Percentiles rank a stretch among this genome's conserved stretches.
These are phyloP conservation scores for Zygaena filipendulae DNA, from an alignment of 2,888 invertebrate genomes.

Conservation along the genomic window DNA sequence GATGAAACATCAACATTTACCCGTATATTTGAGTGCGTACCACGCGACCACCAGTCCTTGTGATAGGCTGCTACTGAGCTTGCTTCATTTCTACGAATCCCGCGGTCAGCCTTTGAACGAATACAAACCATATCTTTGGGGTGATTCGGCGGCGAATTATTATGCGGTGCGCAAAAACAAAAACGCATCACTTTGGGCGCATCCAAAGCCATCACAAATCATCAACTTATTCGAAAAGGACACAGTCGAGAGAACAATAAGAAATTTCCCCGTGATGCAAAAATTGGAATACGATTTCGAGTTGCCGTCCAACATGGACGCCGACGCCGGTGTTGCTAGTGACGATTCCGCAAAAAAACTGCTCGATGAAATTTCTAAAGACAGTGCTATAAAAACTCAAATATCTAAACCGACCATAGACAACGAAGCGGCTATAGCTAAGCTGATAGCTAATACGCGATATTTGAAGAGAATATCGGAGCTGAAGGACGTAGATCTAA, in stretches of 20 bases:
- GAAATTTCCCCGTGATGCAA: conserved; percentile 75
- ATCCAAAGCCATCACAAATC: conserved; percentile 78
- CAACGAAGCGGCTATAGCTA: conserved; percentile 25
- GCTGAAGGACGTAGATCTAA: conserved; percentile 25
- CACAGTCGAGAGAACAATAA: conserved; percentile 73
- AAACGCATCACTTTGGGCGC: conserved; percentile 71
- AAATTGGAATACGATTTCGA: conserved; percentile 59
- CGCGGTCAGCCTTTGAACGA: conserved; percentile 72
- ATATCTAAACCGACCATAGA: conserved; percentile 22
- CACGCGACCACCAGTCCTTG: conserved; percentile 75
- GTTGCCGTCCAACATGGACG: conserved; percentile 24
- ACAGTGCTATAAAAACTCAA: conserved; percentile 24
- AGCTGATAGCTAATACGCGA: conserved; percentile 26
- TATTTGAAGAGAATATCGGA: conserved; percentile 23
- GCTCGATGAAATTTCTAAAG: conserved; percentile 26
- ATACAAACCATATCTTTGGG: conserved; percentile 86
- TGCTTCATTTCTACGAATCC: conserved; percentile 76
- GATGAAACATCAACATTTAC: conserved; percentile 76
- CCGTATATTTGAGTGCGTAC: conserved; percentile 82
- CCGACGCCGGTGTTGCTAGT: conserved; percentile 12
- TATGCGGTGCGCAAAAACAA: conserved; percentile 74
- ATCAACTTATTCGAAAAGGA: conserved; percentile 76
- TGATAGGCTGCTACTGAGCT: conserved; percentile 76
- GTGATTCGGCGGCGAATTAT: conserved; percentile 80
- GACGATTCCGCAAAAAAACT: conserved; percentile 18